Percentiles rank a stretch among this genome's conserved stretches.
Conservation (phyloP, 2,888 invertebrate genomes). For the Folsomia candida region DNA sequence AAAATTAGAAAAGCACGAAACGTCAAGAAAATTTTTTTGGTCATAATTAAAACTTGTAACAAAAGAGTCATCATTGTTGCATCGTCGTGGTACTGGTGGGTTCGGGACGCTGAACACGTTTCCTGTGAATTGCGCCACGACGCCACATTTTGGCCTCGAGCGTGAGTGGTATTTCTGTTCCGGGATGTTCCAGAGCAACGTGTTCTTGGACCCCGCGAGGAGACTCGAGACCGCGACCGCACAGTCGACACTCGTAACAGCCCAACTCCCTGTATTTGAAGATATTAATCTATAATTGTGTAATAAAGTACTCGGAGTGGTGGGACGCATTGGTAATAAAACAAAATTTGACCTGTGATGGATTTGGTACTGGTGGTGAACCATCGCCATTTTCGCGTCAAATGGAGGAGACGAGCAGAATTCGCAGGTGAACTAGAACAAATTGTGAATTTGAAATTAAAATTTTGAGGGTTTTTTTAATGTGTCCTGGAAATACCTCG, state of each 20-base stretch:
- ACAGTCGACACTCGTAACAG: not conserved
- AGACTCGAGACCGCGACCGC: not conserved
- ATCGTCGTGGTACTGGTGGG: too few relatives aligned
- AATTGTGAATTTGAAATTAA: too few relatives aligned
- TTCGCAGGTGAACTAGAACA: not conserved
- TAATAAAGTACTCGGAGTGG: too few relatives aligned
- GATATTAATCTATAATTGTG: too few relatives aligned
- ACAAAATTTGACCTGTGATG: too few relatives aligned
- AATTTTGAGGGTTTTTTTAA: too few relatives aligned
- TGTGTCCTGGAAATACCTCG: too few relatives aligned
- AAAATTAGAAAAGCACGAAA: too few relatives aligned
- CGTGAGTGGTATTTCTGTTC: not conserved
- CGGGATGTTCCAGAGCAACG: not conserved
- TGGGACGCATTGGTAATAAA: too few relatives aligned
- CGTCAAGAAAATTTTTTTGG: too few relatives aligned
- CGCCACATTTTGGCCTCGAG: not conserved
- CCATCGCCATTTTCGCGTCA: not conserved
- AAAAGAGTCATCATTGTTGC: too few relatives aligned
- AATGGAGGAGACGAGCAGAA: not conserved
- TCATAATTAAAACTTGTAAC: too few relatives aligned
- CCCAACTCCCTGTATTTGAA: not conserved
- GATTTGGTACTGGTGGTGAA: not conserved
- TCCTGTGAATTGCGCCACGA: not conserved
- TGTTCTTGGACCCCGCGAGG: not conserved
- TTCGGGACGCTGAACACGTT: not conserved